These are phyloP conservation scores for Sebastes miniatus DNA, from an alignment of 2,797 vertebrate genomes.

Conservation along the genomic window DNA sequence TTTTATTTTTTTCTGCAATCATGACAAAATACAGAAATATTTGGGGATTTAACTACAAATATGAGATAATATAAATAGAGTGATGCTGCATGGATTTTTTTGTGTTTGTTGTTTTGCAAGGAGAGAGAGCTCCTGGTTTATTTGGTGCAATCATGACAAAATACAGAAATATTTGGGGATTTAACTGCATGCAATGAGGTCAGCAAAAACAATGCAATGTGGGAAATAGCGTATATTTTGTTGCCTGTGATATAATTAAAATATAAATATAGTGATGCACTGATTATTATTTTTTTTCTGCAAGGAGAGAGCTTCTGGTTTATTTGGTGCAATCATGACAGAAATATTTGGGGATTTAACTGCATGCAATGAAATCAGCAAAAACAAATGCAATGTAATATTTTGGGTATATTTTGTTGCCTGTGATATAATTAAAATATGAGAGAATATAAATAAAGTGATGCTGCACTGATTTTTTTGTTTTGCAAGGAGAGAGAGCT, in stretches of 20 bases:
- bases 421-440: background rate
- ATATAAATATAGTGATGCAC: no score
- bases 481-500: no score
- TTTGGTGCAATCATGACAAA: background rate
- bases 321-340: background rate
- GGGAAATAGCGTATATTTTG: slow-evolving; percentile 55
- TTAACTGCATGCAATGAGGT: slow-evolving; percentile 28
- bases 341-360: background rate
- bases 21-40: no score
- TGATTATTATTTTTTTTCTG: no score
- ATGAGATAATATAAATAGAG: background rate
- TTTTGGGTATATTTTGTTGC: slow-evolving; percentile 21
- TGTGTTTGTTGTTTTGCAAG: background rate
- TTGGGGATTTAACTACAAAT: background rate
- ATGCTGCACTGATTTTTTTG: no score
- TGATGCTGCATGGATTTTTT: background rate
- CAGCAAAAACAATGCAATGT: slow-evolving; percentile 56
- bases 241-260: no score
- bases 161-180: background rate
- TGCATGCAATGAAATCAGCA: slow-evolving; percentile 45
- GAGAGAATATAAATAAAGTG: background rate
- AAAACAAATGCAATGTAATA: slow-evolving; percentile 53
- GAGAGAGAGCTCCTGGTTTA: background rate
- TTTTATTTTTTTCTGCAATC: background rate
- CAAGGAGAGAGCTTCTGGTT: background rate